These are phyloP conservation scores for Ciconia stormi DNA, from an alignment of 2,113 vertebrate species.

Conservation along the genomic window DNA sequence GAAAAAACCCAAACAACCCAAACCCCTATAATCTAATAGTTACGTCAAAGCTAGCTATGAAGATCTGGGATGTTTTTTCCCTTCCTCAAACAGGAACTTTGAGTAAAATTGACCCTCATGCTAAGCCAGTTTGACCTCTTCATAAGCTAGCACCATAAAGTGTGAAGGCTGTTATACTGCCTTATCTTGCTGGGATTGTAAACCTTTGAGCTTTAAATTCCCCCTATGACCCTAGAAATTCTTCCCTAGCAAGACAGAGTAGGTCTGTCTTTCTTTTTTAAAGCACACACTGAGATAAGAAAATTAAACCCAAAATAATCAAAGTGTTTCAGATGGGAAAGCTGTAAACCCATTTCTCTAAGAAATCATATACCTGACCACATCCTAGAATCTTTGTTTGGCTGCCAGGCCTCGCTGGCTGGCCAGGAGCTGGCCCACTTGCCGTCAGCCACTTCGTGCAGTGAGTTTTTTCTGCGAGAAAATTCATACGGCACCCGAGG, in stretches of 20 bases:
- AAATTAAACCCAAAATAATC: not conserved
- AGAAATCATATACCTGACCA: not conserved
- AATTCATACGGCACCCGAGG: not conserved
- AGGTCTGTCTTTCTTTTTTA: not conserved
- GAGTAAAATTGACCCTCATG: not conserved
- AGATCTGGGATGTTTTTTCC: not conserved
- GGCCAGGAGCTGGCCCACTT: fast-evolving
- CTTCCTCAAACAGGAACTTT: not conserved
- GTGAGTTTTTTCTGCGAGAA: not conserved
- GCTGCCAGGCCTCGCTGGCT: not conserved
- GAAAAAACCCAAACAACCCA: not conserved
- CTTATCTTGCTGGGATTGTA: slow-evolving; percentile 52
- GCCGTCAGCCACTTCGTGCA: fast-evolving
- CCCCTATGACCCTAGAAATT: not conserved
- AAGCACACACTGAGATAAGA: not conserved
- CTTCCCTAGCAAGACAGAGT: not conserved
- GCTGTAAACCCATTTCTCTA: not conserved
- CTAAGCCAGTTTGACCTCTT: slow-evolving; percentile 29
- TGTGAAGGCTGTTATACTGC: not conserved
- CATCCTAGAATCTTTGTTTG: not conserved
- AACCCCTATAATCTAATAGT: not conserved
- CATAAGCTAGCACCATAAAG: slow-evolving; percentile 47
- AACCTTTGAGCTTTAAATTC: slow-evolving; percentile 47
- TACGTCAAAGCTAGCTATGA: not conserved
- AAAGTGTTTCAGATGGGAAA: not conserved